Evolutionary conservation across 2,113 vertebrate genomes (phyloP), one percentile per base, ranked within the genome.

Genomic region (Aphelocoma coerulescens): DNA sequence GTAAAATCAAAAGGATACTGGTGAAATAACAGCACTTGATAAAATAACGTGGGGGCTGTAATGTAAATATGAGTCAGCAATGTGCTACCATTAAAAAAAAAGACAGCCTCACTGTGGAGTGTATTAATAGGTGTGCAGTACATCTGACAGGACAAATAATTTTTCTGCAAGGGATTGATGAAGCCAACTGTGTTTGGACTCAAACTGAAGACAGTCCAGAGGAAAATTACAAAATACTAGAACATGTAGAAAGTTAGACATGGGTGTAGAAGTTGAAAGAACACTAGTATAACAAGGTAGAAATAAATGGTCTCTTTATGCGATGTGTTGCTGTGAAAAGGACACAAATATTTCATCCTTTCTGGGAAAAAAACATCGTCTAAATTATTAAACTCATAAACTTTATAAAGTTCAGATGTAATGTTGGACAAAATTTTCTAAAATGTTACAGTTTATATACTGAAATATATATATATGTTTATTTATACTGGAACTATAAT

Each of bases 61-160:
- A 92, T 89, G 80, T 76, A 96, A 94, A 92, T 88, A 81, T 92
- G 86, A 95, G 73, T 94, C 96, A 95, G 87, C 86, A 81, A 22
- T 3, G 4, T 90, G 46, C 14, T 92, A 16, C 72, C 13, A 4
- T 76, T 71, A 58, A 58, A 59, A 63, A 69, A 63, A 69, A 79
- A 65, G 62, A 17, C 19, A 35, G 13, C 7, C 1, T 94, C 35
- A 26, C 37, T 59, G 9, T 63, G 68, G 46, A 78, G 30, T 67
- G 8, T 85, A 48, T 85, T 89, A 92, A 51, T 86, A 91, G 76
- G 30, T 87, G 69, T 68, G 24, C 61, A 57, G 39, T 72, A 65
- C 13, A 48, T 76, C 62, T 85, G 57, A 82, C 41, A 79, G 46
- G 63, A 48, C 11, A 66, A 57, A 74, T 76, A 32, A 46, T 39